Percentiles rank a stretch among this genome's conserved stretches.
Evolutionary conservation across 92 coral and sea anemone species (phyloP).

Genomic region (Chrysogorgia sp.): DNA sequence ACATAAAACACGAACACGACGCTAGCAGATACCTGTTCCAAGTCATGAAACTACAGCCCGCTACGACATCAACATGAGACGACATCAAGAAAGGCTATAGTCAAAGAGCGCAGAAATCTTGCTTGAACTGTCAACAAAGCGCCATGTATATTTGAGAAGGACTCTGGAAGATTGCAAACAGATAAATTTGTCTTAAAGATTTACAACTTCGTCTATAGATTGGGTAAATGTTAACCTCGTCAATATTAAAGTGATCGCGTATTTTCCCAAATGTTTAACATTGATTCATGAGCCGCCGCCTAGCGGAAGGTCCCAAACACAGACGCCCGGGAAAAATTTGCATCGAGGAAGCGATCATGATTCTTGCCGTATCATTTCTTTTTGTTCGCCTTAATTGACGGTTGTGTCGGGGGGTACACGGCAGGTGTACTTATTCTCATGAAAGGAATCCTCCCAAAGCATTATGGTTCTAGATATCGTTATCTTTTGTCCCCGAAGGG

Average conservation of each 20-base stretch:
- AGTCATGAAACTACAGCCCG: too few species aligned
- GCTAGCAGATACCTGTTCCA: too few species aligned
- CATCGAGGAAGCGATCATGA: constrained; percentile 15
- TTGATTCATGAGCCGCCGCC: neutral
- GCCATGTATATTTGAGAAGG: constrained; percentile 30
- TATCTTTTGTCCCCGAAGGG: constrained; percentile 9
- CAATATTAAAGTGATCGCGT: neutral
- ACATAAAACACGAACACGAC: neutral
- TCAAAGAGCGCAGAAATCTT: too few species aligned
- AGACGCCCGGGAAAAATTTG: constrained; percentile 3
- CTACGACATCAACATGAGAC: too few species aligned
- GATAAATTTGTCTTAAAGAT: constrained; percentile 31
- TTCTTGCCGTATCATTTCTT: constrained; percentile 7
- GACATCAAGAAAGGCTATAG: too few species aligned
- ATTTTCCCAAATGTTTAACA: neutral
- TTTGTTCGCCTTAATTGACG: constrained; percentile 25
- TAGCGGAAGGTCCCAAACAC: constrained; percentile 20
- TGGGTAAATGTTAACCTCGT: constrained; percentile 22
- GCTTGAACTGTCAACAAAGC: constrained; percentile 34
- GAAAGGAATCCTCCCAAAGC: constrained; percentile 1
- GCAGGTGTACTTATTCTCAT: constrained; percentile 43
- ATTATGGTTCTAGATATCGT: constrained; percentile 5
- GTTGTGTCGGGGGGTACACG: constrained; percentile 5
- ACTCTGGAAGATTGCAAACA: constrained; percentile 42
- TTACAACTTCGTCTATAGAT: constrained; percentile 3